Evolutionary conservation across 2,113 vertebrate species (phyloP), one percentile per base, ranked within the genome.

Genomic region (Scalopus aquaticus): DNA sequence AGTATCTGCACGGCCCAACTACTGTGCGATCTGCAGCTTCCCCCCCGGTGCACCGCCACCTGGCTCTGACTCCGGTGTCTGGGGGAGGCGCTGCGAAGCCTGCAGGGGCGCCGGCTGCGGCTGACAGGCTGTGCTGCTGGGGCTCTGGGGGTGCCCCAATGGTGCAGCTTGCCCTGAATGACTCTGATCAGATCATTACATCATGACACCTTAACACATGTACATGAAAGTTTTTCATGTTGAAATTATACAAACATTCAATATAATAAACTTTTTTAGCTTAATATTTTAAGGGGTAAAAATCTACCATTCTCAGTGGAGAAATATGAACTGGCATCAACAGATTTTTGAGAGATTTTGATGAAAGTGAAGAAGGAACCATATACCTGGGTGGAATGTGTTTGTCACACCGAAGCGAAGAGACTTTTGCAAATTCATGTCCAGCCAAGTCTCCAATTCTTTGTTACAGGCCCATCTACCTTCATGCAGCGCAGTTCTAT

Each of bases 231-330:
- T 35, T 73, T 88, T 95, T 96, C 93, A 94, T 95, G 67, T 94
- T 96, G 86, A 96, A 97, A 96, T 94, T 67, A 88, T n/a, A 95
- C 17, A 88, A 74, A 90, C 69, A 51, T 94, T 95, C 93, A 70
- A 51, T 94, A 58, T 15, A 92, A 80, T 93, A 65, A 92, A 84
- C 39, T 67, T 95, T 65, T 30, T 85, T 94, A 74, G 39, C 79
- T 94, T 84, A 85, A 37, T 94, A 44, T 44, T 92, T 90, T 56
- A 65, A 90, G 64, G 26, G 67, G 73, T 81, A 86, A 72, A 80
- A 64, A 70, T 46, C 20, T 51, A 78, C 37, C 28, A 16, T 0
- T 94, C 26, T 85, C 76, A 64, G 1, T 83, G 49, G 81, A 90
- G 58, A 84, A 19, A 16, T 4, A 17, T 67, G 5, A 51, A 17